Evolutionary conservation across 2,888 invertebrate genomes (phyloP), one percentile per base, ranked within the genome.

Genomic region (Junonia oenone): DNA sequence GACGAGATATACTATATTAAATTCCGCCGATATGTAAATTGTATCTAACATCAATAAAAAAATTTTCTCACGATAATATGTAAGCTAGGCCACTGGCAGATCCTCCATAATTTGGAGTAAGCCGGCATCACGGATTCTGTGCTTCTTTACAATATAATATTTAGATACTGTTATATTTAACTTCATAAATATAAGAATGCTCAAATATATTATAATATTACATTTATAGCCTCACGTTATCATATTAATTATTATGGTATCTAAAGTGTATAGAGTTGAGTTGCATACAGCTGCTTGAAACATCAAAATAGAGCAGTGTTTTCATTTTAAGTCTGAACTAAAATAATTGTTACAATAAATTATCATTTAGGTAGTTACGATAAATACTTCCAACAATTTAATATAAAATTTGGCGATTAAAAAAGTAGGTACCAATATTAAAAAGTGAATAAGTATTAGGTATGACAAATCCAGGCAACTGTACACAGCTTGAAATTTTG

Each of bases 1-100:
- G 68, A 78, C 74, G 73, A 76, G 70, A 73, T 73, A 70, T 68
- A 68, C 71, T 73, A 76, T 66, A 72, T 67, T 52, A 69, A 73
- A 68, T 71, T 73, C 65, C 67, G 74, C 64, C 79, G 83, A 87
- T 86, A 87, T 88, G 81, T 81, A 80, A 69, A 71, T 78, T 75
- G 75, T 77, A 75, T 74, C 80, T 83, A 84, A 83, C 80, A 85
- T 69, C 77, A 71, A 83, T 74, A 66, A 71, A 78, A 79, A 73
- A 72, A 74, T 74, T 58, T 66, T 71, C 68, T 52, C 45, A 53
- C 29, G 31, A 54, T 53, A 55, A 58, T 45, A 57, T 53, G 56
- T 59, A 61, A 67, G 58, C 61, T 72, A 70, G 66, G 68, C 66
- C 68, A 55, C 59, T 59, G 48, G 54, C 49, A 46, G 22, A 26